Percentiles rank a stretch among this genome's conserved stretches.
Conservation (phyloP, 2,113 vertebrate genomes). For the Tetrax tetrax region DNA sequence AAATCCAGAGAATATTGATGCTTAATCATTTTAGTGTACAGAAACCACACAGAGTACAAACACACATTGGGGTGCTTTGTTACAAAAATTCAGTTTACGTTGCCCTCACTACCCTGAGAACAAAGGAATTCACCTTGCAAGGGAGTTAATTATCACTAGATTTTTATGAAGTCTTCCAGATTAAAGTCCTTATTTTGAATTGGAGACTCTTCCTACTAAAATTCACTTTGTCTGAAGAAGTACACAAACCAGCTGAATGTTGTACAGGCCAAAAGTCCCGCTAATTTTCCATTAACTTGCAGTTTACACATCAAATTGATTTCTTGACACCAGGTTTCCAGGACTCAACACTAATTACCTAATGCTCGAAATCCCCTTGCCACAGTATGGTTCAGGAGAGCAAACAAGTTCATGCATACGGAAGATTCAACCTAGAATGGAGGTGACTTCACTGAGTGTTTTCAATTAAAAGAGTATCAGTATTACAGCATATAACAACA, state of each 20-base stretch:
- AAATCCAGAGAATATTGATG: neutral
- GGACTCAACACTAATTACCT: neutral
- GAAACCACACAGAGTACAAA: neutral
- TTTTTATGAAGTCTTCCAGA: neutral
- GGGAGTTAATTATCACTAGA: neutral
- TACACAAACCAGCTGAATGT: neutral
- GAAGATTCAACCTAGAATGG: neutral
- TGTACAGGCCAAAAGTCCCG: neutral
- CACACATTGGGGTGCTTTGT: neutral
- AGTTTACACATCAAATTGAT: neutral
- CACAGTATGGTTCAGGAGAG: neutral
- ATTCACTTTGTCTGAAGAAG: neutral
- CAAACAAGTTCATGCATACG: neutral
- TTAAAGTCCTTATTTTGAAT: neutral
- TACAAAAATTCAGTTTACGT: neutral
- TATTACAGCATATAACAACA: neutral
- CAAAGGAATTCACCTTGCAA: neutral
- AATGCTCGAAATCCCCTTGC: rapidly evolving
- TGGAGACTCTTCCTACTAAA: neutral
- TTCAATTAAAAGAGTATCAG: neutral
- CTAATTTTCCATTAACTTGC: neutral
- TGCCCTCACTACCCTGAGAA: neutral
- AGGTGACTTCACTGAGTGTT: neutral
- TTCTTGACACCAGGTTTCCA: neutral
- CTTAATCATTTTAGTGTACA: neutral